These are phyloP conservation scores for Pelodiscus sinensis DNA, from an alignment of 2,113 vertebrate genomes.

Conservation along the genomic window DNA sequence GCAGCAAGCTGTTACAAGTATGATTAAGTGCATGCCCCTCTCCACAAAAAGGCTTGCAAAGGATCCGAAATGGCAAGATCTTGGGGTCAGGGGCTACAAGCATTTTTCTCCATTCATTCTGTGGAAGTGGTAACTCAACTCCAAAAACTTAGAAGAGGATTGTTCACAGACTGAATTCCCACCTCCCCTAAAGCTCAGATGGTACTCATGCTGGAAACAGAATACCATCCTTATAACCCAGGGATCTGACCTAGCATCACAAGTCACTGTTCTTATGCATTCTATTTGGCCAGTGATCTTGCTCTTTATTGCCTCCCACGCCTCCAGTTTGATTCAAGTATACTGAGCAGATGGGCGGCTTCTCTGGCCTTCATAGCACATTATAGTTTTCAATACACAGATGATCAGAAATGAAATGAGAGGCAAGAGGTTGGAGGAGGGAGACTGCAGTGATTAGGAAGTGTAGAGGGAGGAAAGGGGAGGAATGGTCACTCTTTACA, in stretches of 20 bases:
- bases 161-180: not conserved
- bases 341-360: too few species aligned
- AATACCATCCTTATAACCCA: not conserved
- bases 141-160: not conserved
- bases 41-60: not conserved
- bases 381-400: not conserved
- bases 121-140: not conserved
- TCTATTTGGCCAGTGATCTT: not conserved
- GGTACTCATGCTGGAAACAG: not conserved
- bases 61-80: not conserved
- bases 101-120: not conserved
- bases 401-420: not conserved
- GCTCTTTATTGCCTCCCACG: not conserved
- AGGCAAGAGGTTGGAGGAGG: not conserved
- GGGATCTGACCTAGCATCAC: not conserved
- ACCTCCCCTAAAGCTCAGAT: not conserved
- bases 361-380: not conserved
- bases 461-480: not conserved
- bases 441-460: not conserved
- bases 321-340: not conserved
- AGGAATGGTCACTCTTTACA: not conserved
- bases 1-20: constrained; percentile 5
- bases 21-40: constrained; percentile 3
- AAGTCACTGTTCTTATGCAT: not conserved
- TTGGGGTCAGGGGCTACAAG: not conserved